Evolutionary conservation across 37 sponge, comb jelly and placozoan species (phyloP).

Genomic region (Petrosia ficiformis): DNA sequence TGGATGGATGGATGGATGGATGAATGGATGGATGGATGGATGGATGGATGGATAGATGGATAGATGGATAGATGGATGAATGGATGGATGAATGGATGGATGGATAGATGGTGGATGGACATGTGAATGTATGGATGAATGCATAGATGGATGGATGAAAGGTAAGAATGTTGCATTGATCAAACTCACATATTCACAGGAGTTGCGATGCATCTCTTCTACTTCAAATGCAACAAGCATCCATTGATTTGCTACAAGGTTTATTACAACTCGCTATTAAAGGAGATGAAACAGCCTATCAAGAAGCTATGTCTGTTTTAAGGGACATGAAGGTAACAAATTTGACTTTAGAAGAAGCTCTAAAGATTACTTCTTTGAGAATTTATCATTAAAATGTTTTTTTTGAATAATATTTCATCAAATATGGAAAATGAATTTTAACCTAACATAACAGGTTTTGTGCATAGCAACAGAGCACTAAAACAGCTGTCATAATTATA

Average conservation of each 20-base stretch:
- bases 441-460: not conserved
- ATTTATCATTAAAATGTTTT: not conserved
- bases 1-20: too few relatives aligned
- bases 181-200: too few relatives aligned
- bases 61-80: too few relatives aligned
- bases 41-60: too few relatives aligned
- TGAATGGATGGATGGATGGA: too few relatives aligned
- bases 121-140: too few relatives aligned
- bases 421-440: not conserved
- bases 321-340: conserved; percentile 7
- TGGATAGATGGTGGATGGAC: too few relatives aligned
- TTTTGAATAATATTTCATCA: not conserved
- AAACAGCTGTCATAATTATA: too few relatives aligned
- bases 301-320: conserved; percentile 5
- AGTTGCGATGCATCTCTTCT: conserved; percentile 21
- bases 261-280: not conserved
- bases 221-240: conserved; percentile 5
- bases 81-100: too few relatives aligned
- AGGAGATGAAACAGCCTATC: not conserved
- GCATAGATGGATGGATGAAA: too few relatives aligned
- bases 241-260: not conserved
- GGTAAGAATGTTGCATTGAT: too few relatives aligned
- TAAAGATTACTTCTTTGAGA: conserved; percentile 3
- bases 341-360: conserved; percentile 3
- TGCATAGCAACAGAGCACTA: not conserved